Evolutionary conservation across 2,113 vertebrate species (phyloP).

Genomic region (Dryoscopus gambensis): DNA sequence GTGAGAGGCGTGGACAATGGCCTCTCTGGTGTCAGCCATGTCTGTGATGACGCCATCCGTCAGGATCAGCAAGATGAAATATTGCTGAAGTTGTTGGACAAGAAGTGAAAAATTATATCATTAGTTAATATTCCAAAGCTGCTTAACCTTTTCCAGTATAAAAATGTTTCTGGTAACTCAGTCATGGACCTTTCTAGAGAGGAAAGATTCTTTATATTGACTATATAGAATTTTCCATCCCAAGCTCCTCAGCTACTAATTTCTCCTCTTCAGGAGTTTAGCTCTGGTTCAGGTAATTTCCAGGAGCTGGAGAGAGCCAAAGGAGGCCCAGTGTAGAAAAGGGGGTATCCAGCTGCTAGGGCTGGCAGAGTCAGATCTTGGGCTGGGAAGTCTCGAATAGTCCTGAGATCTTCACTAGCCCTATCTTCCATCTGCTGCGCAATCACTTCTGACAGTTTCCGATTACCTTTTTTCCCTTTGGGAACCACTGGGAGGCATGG

Average conservation of each 20-base stretch:
- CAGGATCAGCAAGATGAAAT: constrained; percentile 96
- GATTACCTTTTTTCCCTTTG: not conserved
- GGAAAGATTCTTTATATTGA: not conserved
- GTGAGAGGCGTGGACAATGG: constrained; percentile 95
- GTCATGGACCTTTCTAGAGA: not conserved
- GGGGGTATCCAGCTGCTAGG: not conserved
- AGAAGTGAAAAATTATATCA: not conserved
- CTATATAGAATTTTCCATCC: not conserved
- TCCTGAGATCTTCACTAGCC: not conserved
- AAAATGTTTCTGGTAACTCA: not conserved
- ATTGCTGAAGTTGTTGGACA: constrained; percentile 79
- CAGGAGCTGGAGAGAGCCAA: not conserved
- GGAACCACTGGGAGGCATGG: not conserved
- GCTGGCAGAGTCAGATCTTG: not conserved
- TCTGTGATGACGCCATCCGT: constrained; percentile 97
- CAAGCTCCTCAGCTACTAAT: not conserved
- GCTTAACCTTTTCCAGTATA: not conserved
- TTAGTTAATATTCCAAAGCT: not conserved
- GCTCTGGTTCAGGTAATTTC: not conserved
- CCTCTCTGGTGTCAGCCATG: constrained; percentile 96
- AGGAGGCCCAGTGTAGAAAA: not conserved
- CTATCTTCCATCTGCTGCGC: not conserved
- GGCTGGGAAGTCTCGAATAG: not conserved
- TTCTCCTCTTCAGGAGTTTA: not conserved
- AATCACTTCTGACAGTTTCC: not conserved